phyloP scores from a whole-genome alignment of 2,113 vertebrate genomes.

The Sinocyclocheilus anophthalmus region DNA sequence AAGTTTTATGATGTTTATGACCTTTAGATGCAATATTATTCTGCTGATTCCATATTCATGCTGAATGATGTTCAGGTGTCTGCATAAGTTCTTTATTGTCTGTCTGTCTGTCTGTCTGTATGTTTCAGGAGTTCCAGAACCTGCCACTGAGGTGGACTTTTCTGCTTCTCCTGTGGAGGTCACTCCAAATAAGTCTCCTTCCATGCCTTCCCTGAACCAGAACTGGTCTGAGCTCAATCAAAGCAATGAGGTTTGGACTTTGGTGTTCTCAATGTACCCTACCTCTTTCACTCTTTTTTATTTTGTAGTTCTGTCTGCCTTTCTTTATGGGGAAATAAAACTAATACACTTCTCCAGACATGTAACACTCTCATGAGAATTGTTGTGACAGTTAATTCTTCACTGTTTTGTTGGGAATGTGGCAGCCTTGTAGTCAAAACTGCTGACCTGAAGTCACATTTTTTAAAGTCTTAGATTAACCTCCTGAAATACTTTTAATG shows the following conservation, averaged over 20 bases:
- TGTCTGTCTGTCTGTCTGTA: neutral
- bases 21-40: neutral
- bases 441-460: neutral
- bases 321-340: constrained; percentile 2
- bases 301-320: neutral
- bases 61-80: neutral
- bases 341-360: neutral
- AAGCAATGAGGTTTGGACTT: constrained; percentile 90
- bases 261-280: constrained; percentile 9
- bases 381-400: neutral
- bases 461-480: neutral
- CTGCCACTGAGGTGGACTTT: constrained; percentile 86
- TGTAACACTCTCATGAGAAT: neutral
- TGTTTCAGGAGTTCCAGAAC: constrained; percentile 82
- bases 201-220: constrained; percentile 98
- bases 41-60: neutral
- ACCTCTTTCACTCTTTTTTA: neutral
- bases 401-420: neutral
- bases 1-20: neutral
- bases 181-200: constrained; percentile 96
- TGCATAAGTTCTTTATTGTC: neutral
- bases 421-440: neutral
- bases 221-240: constrained; percentile 98
- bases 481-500: neutral
- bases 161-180: constrained; percentile 92